phyloP scores from a whole-genome alignment of 2,888 invertebrate genomes.

The Melieria picta region DNA sequence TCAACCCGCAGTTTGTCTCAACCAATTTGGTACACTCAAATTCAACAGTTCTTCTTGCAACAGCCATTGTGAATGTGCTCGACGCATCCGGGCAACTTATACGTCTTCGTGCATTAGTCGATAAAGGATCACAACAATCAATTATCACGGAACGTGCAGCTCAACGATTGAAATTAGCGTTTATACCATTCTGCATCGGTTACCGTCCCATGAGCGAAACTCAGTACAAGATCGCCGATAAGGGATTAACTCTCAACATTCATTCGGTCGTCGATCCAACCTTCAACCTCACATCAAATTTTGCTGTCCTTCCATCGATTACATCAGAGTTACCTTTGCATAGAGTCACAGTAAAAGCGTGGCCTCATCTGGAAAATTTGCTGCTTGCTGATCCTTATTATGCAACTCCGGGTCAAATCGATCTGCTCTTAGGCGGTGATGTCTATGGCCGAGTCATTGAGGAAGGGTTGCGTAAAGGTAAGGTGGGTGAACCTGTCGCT shows the following conservation, averaged over 20 bases:
- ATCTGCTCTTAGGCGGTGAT: conserved; percentile 25
- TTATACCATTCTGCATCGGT: conserved; percentile 15
- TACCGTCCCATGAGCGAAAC: conserved; percentile 23
- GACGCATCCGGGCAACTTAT: neutral
- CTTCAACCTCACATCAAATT: conserved; percentile 14
- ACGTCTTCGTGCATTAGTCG: conserved; percentile 4
- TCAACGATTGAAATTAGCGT: neutral
- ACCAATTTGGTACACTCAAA: neutral
- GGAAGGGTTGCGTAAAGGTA: conserved; percentile 26
- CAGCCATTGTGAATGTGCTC: neutral
- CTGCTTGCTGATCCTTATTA: conserved; percentile 24
- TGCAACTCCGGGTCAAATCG: conserved; percentile 7
- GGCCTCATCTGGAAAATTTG: conserved; percentile 12
- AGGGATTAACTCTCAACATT: conserved; percentile 17
- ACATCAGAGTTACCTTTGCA: conserved; percentile 17
- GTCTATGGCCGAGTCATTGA: conserved; percentile 4
- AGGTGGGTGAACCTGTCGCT: conserved; percentile 18
- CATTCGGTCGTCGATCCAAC: conserved; percentile 10
- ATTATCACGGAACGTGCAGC: conserved; percentile 5
- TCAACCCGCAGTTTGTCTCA: neutral
- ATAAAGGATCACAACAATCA: conserved; percentile 2
- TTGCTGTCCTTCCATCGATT: conserved; percentile 18
- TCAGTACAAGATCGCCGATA: conserved; percentile 20
- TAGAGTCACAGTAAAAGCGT: conserved; percentile 7
- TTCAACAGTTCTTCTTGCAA: neutral